phyloP scores from a whole-genome alignment of 1,140 invertebrate genomes.

The Panulirus ornatus region DNA sequence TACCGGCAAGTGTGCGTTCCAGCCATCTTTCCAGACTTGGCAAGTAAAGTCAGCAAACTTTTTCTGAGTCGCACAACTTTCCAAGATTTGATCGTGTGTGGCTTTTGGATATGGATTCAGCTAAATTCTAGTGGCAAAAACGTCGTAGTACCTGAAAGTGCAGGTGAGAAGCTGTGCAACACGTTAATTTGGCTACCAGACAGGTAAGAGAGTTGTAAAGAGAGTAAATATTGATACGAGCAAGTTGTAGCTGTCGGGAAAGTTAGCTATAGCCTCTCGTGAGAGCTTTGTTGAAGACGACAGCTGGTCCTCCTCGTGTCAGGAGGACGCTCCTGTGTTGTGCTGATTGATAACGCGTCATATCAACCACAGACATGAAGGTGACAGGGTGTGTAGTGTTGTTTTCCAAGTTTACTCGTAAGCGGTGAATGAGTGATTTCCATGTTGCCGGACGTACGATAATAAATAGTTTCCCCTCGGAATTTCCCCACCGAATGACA shows the following conservation, averaged over 20 bases:
- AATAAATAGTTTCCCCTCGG: constrained; percentile 50
- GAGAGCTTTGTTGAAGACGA: not conserved
- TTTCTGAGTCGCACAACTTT: constrained; percentile 72
- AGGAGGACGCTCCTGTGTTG: not conserved
- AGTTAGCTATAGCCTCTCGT: constrained; percentile 45
- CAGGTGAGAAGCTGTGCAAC: constrained; percentile 41
- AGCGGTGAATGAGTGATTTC: constrained; percentile 67
- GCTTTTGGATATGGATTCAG: constrained; percentile 67
- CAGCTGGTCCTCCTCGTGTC: not conserved
- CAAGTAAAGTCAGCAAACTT: constrained; percentile 73
- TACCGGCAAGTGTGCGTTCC: constrained; percentile 47
- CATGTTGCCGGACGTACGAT: constrained; percentile 46
- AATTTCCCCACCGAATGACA: not conserved
- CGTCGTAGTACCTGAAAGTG: constrained; percentile 43
- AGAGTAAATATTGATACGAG: constrained; percentile 68
- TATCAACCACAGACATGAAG: not conserved
- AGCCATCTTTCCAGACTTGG: constrained; percentile 73
- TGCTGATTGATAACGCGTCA: constrained; percentile 2
- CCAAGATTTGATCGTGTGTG: constrained; percentile 73
- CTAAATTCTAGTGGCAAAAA: constrained; percentile 58
- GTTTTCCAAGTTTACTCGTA: constrained; percentile 58
- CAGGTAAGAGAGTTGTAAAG: constrained; percentile 63
- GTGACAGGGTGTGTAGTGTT: constrained; percentile 40
- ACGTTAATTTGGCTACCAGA: constrained; percentile 33
- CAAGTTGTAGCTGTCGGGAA: constrained; percentile 68